Evolutionary conservation across 2,888 invertebrate genomes (phyloP).

Genomic region (Noctua pronuba): DNA sequence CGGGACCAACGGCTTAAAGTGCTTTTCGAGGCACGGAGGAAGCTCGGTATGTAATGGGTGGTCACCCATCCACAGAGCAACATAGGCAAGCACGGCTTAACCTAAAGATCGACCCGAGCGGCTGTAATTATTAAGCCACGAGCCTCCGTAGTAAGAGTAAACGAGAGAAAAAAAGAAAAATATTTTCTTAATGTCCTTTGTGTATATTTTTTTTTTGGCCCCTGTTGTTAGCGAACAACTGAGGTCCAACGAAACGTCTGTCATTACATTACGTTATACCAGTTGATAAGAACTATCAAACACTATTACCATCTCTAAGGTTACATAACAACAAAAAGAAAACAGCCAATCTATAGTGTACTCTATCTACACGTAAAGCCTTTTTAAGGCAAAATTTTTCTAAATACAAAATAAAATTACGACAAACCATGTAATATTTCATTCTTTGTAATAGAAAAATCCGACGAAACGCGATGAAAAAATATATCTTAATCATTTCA

Average conservation of each 20-base stretch:
- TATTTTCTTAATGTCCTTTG: neutral
- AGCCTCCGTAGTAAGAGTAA: neutral
- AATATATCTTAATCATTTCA: constrained; percentile 49
- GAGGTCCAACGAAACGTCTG: neutral
- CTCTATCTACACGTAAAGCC: neutral
- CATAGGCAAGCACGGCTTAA: too few relatives aligned
- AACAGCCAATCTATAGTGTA: neutral
- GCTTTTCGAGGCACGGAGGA: too few relatives aligned
- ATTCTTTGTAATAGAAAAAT: constrained; percentile 15
- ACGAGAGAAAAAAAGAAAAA: neutral
- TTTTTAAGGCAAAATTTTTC: neutral
- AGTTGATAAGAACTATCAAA: neutral
- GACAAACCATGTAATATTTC: constrained; percentile 26
- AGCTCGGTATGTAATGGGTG: too few relatives aligned
- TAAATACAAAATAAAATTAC: constrained; percentile 11
- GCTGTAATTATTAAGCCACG: too few relatives aligned
- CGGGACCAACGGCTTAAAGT: too few relatives aligned
- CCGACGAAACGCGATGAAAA: constrained; percentile 21
- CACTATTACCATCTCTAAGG: neutral
- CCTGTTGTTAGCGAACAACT: neutral
- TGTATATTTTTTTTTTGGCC: neutral
- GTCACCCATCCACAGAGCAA: too few relatives aligned
- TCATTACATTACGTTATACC: neutral
- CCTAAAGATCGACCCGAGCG: too few relatives aligned
- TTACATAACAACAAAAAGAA: too few relatives aligned